Percentiles rank a stretch among this genome's conserved stretches.
Conservation (phyloP, 2,113 vertebrate genomes). For the Lasiurus cinereus region DNA sequence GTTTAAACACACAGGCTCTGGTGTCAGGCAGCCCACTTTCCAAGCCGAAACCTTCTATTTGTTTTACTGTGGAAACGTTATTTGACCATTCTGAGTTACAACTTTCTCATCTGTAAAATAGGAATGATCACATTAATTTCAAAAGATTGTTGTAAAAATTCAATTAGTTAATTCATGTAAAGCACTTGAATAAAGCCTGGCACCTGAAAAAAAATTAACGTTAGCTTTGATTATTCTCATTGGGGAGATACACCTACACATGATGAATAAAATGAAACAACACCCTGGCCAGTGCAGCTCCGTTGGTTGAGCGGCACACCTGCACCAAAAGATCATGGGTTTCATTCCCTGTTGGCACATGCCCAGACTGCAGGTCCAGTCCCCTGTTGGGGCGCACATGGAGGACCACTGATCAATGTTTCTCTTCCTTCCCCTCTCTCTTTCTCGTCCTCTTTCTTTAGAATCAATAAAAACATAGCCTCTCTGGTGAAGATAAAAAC, state of each 20-base stretch:
- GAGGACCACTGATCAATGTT: background rate
- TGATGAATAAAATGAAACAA: background rate
- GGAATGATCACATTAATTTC: background rate
- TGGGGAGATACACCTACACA: background rate
- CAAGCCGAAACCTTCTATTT: background rate
- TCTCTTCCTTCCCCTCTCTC: background rate
- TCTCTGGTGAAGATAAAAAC: background rate
- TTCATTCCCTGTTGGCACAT: background rate
- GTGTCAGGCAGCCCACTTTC: background rate
- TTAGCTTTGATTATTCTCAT: background rate
- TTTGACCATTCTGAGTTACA: background rate
- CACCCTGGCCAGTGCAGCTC: background rate
- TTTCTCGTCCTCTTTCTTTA: background rate
- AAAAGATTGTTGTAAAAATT: conserved; percentile 8
- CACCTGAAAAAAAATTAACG: background rate
- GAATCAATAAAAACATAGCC: background rate
- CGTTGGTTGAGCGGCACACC: no score
- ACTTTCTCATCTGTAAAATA: conserved; percentile 51
- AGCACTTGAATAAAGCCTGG: background rate
- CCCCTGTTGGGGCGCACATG: background rate
- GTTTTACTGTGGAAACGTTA: background rate
- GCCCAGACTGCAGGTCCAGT: background rate
- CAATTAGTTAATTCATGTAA: background rate
- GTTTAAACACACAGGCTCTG: background rate
- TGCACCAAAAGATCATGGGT: background rate